Conservation (phyloP, 2,888 invertebrate species). For the Brachylomia viminalis region DNA sequence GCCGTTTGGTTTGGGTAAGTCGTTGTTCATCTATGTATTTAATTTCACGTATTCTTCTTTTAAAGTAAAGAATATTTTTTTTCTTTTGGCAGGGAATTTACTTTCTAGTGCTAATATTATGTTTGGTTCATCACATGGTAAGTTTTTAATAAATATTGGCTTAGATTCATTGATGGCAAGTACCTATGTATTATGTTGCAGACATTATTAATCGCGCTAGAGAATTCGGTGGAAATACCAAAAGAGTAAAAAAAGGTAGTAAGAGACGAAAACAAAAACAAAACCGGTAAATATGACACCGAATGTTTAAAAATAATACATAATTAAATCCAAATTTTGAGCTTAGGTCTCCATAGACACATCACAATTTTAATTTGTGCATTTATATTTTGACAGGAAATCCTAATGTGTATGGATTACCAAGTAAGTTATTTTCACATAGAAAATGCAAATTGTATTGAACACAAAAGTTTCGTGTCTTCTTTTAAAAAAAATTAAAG, state of each 20-base stretch:
- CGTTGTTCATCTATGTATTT: not conserved
- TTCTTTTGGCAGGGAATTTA: conserved; percentile 15
- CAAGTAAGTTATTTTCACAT: conserved; percentile 10
- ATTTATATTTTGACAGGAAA: conserved; percentile 5
- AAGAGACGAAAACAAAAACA: not conserved
- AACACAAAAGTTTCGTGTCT: not conserved
- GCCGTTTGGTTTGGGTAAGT: conserved; percentile 15
- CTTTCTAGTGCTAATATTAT: conserved; percentile 1
- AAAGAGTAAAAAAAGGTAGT: not conserved
- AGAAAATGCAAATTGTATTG: not conserved
- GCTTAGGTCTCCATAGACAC: not conserved
- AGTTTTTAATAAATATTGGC: conserved; percentile 14
- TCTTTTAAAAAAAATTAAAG: too few species aligned
- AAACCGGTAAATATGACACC: not conserved
- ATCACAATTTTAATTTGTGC: not conserved
- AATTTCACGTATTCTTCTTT: not conserved
- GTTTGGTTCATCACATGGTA: not conserved
- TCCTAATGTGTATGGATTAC: not conserved
- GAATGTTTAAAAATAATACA: not conserved
- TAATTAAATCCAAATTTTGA: not conserved
- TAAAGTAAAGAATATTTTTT: not conserved
- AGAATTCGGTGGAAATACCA: not conserved
- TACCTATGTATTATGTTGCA: conserved; percentile 12
- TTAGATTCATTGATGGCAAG: conserved; percentile 15
- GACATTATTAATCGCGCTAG: not conserved